A percentile compares a stretch with the other conserved stretches of the same genome.
phyloP scores from a whole-genome alignment of 2,888 invertebrate genomes.

The Barypeithes pellucidus region DNA sequence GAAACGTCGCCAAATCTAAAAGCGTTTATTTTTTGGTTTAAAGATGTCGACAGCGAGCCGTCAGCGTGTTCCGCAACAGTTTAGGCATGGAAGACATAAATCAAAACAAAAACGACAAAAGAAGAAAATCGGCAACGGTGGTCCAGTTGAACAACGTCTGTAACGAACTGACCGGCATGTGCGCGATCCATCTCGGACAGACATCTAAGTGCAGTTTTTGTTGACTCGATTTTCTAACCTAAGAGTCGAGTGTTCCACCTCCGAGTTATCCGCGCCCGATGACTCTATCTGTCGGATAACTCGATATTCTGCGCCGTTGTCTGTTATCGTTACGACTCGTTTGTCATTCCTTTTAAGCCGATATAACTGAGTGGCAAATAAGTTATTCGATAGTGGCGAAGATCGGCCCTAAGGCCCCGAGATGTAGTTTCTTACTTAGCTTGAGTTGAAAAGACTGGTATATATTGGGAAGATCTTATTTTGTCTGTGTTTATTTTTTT shows the following conservation, averaged over 20 bases:
- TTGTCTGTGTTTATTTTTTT: neutral
- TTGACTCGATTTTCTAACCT: slow-evolving; percentile 60
- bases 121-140: slow-evolving; percentile 59
- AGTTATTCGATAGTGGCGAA: neutral
- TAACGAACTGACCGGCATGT: slow-evolving; percentile 71
- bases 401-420: neutral
- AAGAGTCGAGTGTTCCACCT: slow-evolving; percentile 7
- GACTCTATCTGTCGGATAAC: neutral
- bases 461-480: neutral
- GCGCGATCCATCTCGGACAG: slow-evolving; percentile 74
- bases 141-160: slow-evolving; percentile 70
- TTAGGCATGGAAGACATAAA: slow-evolving; percentile 72
- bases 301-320: neutral
- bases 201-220: slow-evolving; percentile 76
- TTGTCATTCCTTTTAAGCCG: slow-evolving; percentile 10
- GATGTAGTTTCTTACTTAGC: neutral
- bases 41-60: slow-evolving; percentile 69
- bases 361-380: neutral
- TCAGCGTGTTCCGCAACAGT: slow-evolving; percentile 69
- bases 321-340: slow-evolving; percentile 8
- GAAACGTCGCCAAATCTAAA: no score
- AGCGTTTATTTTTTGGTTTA: slow-evolving; percentile 16
- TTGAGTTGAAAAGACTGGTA: slow-evolving; percentile 18
- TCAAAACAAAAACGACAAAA: slow-evolving; percentile 70
- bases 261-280: neutral